Evolutionary conservation across 2,888 invertebrate genomes (phyloP), one percentile per base, ranked within the genome.

Genomic region (Agrotis clavis): DNA sequence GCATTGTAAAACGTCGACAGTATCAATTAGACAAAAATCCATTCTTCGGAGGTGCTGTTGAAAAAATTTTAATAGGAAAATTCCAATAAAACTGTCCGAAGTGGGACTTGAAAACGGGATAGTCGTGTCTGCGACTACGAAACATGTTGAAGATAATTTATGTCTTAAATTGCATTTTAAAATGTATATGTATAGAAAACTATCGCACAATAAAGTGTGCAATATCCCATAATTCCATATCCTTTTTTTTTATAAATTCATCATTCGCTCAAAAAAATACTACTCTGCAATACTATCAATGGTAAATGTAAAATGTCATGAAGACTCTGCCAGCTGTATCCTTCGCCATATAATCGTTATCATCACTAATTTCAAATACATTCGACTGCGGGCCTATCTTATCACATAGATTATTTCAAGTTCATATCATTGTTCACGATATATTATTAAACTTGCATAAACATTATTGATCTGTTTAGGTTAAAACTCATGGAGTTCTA

Each of bases 381-480:
- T 78, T 51, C 71, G 51, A 64, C 66, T 63, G n/a, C 48, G 21
- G 5, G 53, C 50, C 50, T 83, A 74, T 82, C 84, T 82, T 81
- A 82, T 82, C 82, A 4, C 19, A 21, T 67, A 48, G 82, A 81
- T 62, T 67, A 82, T 82, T 82, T 64, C 79, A 69, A 79, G 66
- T 71, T 64, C 71, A 53, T 80, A 75, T 69, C 81, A 64, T 81
- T 79, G 67, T 77, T 67, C 51, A 57, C 67, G 79, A 64, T 80
- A 64, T 80, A 82, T 80, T 80, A 79, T 80, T 74, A 80, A 82
- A 80, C 68, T 82, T 82, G 63, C 59, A 67, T 61, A 63, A 61
- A 25, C 66, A 67, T 53, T 80, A 80, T 79, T 79, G 83, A 82
- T 82, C 59, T 51, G 71, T 70, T 71, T 62, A 41, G 35, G n/a